Conservation (phyloP, 2,113 vertebrate species). For the Pica pica region DNA sequence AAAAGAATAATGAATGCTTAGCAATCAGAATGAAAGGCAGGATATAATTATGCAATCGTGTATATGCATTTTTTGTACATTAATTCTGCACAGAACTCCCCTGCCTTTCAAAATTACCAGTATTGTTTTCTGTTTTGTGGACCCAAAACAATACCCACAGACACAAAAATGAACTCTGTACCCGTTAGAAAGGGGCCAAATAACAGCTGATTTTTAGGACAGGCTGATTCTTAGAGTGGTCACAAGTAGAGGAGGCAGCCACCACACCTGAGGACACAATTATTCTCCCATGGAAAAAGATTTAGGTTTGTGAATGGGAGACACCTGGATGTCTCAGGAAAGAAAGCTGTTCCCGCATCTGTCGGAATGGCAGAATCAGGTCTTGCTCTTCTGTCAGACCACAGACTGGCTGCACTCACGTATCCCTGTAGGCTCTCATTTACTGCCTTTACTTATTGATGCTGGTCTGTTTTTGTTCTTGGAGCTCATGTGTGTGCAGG, state of each 20-base stretch:
- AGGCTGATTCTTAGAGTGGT: not conserved
- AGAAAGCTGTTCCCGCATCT: not conserved
- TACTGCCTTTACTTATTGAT: not conserved
- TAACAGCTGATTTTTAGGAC: not conserved
- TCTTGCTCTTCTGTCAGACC: not conserved
- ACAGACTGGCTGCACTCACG: not conserved
- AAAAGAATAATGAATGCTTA: slow-evolving; percentile 39
- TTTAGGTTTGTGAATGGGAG: not conserved
- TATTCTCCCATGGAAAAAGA: not conserved
- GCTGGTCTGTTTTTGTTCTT: not conserved
- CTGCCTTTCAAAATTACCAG: not conserved
- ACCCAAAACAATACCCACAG: not conserved
- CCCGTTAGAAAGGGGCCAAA: not conserved
- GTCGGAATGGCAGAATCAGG: not conserved
- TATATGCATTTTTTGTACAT: slow-evolving; percentile 8
- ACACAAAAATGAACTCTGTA: not conserved
- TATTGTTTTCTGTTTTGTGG: not conserved
- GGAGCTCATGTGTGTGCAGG: not conserved
- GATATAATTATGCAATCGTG: not conserved
- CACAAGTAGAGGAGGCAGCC: not conserved
- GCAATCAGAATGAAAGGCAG: slow-evolving; percentile 1
- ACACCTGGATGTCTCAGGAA: not conserved
- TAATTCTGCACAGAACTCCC: not conserved
- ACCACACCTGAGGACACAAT: not conserved
- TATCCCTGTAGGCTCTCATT: not conserved